A percentile compares a stretch with the other conserved stretches of the same genome.
These are phyloP conservation scores for Andrena fulva DNA, from an alignment of 2,888 invertebrate genomes.

Conservation along the genomic window DNA sequence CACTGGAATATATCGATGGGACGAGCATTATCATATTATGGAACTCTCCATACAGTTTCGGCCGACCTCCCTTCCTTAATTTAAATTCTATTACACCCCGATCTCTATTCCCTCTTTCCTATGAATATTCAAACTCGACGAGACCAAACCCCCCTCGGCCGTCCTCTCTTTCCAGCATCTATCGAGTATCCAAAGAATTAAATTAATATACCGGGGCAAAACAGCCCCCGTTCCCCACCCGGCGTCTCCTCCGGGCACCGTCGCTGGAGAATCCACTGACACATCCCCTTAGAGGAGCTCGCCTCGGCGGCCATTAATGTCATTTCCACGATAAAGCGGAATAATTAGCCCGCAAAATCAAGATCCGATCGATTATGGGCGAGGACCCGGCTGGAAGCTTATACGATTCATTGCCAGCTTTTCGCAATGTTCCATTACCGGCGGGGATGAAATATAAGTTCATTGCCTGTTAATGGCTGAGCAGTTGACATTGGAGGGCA, in stretches of 20 bases:
- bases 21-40: conserved; percentile 79
- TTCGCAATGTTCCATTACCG: neutral
- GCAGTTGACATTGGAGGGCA: neutral
- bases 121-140: conserved; percentile 84
- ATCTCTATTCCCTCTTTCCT: conserved; percentile 84
- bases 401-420: neutral
- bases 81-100: conserved; percentile 84
- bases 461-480: neutral
- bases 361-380: conserved; percentile 54
- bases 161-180: conserved; percentile 75
- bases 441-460: neutral
- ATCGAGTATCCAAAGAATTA: conserved; percentile 85
- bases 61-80: conserved; percentile 80
- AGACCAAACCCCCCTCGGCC: conserved; percentile 70
- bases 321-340: conserved; percentile 69
- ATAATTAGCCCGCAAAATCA: conserved; percentile 72
- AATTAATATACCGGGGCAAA: conserved; percentile 84
- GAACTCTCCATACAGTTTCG: conserved; percentile 79
- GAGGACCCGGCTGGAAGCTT: neutral
- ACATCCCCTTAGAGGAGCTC: conserved; percentile 70
- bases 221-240: conserved; percentile 66
- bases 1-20: conserved; percentile 77
- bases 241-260: conserved; percentile 51
- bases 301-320: conserved; percentile 76
- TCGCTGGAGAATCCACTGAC: conserved; percentile 55